Percentiles rank a stretch among this genome's conserved stretches.
Conservation (phyloP, 2,113 vertebrate species). For the Dipodomys spectabilis region DNA sequence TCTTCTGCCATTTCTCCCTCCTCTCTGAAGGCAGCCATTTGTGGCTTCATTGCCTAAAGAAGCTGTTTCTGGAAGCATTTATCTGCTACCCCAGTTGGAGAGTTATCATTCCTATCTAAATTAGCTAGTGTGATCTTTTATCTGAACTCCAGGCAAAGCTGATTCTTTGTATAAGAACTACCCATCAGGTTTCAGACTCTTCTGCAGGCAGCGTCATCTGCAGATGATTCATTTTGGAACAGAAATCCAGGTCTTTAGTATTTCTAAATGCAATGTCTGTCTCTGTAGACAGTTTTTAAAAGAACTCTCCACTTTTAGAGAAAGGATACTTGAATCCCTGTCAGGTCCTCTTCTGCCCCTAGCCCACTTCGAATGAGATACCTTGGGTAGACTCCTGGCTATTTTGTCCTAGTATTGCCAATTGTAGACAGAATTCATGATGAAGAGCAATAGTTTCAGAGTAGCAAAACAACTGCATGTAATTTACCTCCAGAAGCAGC, state of each 20-base stretch:
- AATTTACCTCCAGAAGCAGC: neutral
- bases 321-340: neutral
- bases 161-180: conserved; percentile 62
- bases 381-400: neutral
- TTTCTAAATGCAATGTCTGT: conserved; percentile 50
- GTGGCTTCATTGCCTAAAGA: conserved; percentile 64
- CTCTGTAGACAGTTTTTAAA: conserved; percentile 53
- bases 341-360: neutral
- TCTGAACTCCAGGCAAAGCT: conserved; percentile 57
- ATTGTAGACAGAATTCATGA: neutral
- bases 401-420: neutral
- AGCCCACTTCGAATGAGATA: neutral
- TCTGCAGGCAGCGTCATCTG: conserved; percentile 32
- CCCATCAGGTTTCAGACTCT: conserved; percentile 45
- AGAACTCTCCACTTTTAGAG: neutral
- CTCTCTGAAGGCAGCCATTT: conserved; percentile 65
- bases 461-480: neutral
- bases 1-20: conserved; percentile 67
- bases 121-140: conserved; percentile 70
- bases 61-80: conserved; percentile 77
- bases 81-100: conserved; percentile 69
- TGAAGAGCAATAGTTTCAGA: neutral
- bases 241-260: conserved; percentile 40
- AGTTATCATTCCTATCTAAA: conserved; percentile 81
- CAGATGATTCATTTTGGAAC: conserved; percentile 60